Evolutionary conservation across 2,888 invertebrate species (phyloP).

Genomic region (Chrysolina oricalcia): DNA sequence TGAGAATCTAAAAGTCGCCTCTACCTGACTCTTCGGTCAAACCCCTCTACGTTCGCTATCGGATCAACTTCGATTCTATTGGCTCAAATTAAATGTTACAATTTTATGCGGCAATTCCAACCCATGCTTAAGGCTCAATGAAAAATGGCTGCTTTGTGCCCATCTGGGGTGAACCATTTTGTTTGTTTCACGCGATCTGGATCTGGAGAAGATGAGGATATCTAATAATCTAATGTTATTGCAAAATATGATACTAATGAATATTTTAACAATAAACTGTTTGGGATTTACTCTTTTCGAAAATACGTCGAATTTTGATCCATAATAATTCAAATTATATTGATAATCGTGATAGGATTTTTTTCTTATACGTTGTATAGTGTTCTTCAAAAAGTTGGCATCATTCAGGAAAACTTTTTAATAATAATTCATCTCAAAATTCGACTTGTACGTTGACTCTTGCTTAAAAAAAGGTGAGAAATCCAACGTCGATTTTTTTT

Average conservation of each 20-base stretch:
- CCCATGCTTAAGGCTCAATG: constrained; percentile 40
- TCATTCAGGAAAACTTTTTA: no score
- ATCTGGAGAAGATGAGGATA: neutral
- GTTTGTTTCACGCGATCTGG: constrained; percentile 37
- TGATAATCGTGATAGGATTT: no score
- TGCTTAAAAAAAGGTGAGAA: no score
- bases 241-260: neutral
- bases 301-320: no score
- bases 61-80: constrained; percentile 67
- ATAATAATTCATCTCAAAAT: no score
- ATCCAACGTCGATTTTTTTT: no score
- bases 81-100: constrained; percentile 59
- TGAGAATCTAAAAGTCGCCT: constrained; percentile 59
- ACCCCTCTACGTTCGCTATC: constrained; percentile 63
- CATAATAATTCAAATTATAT: no score
- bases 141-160: constrained; percentile 47
- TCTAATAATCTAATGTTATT: neutral
- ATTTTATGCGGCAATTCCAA: constrained; percentile 50
- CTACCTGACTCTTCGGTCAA: constrained; percentile 56
- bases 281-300: no score
- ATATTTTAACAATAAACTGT: no score
- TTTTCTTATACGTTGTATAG: no score
- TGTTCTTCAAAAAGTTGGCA: no score
- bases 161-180: constrained; percentile 46
- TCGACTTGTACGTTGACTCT: no score